These are phyloP conservation scores for Andrena cerasifolii DNA, from an alignment of 1,140 invertebrate genomes.

Conservation along the genomic window DNA sequence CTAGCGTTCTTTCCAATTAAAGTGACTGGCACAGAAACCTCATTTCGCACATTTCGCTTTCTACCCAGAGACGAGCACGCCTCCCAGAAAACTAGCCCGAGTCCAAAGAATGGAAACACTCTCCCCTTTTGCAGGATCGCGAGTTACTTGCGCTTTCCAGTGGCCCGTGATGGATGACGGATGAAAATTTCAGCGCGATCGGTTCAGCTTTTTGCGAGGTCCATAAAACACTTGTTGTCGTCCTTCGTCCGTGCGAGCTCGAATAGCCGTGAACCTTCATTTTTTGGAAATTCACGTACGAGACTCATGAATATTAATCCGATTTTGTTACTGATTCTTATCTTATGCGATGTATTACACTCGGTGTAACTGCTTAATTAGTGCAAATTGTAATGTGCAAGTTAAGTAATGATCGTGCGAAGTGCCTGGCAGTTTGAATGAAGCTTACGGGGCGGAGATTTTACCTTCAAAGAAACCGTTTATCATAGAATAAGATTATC, in stretches of 20 bases:
- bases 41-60: not conserved
- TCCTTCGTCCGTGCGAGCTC: not conserved
- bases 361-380: too few species aligned
- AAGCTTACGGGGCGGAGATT: too few species aligned
- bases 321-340: too few species aligned
- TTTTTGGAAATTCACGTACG: not conserved
- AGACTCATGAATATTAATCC: constrained; percentile 15
- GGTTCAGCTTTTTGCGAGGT: not conserved
- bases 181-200: not conserved
- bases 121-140: too few species aligned
- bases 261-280: constrained; percentile 7
- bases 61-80: not conserved
- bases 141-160: too few species aligned
- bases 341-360: too few species aligned
- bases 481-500: not conserved
- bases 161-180: too few species aligned
- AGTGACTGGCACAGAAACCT: constrained; percentile 6
- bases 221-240: too few species aligned
- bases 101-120: not conserved
- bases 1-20: not conserved
- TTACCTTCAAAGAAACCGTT: too few species aligned
- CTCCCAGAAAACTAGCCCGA: not conserved
- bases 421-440: too few species aligned
- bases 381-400: too few species aligned
- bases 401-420: too few species aligned